These are phyloP conservation scores for Odontocerum albicorne DNA, from an alignment of 2,888 invertebrate species.

Conservation along the genomic window DNA sequence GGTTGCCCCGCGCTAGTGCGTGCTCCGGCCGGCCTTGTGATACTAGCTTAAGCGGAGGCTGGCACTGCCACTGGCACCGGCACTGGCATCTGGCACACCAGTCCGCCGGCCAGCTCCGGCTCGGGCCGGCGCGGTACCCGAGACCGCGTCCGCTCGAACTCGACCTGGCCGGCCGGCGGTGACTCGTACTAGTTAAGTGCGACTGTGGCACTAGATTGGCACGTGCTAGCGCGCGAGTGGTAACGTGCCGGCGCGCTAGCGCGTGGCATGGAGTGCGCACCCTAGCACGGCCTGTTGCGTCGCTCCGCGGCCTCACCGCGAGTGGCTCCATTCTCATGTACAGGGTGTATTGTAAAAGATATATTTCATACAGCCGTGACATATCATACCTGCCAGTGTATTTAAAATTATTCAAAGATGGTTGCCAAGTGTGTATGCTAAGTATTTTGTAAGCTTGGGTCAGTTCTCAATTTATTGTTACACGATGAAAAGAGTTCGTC, in stretches of 20 bases:
- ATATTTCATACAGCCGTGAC: slow-evolving; percentile 29
- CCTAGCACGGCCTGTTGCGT: slow-evolving; percentile 4
- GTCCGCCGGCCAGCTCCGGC: no score
- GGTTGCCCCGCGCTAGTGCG: slow-evolving; percentile 2
- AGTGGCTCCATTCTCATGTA: slow-evolving; percentile 9
- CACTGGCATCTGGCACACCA: no score
- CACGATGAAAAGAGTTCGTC: slow-evolving; percentile 36
- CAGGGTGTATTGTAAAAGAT: slow-evolving; percentile 25
- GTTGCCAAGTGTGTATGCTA: slow-evolving; percentile 37
- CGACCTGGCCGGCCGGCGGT: no score
- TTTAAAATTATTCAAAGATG: slow-evolving; percentile 32
- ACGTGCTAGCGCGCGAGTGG: no score
- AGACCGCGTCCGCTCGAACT: no score
- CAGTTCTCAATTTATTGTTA: slow-evolving; percentile 37
- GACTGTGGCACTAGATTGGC: no score
- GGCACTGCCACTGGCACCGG: no score
- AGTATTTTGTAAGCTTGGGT: slow-evolving; percentile 37
- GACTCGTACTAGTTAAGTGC: no score
- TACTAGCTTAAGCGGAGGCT: no score
- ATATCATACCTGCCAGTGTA: slow-evolving; percentile 37
- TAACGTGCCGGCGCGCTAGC: slow-evolving; percentile 5
- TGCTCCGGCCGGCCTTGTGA: background rate
- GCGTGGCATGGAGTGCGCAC: slow-evolving; percentile 3
- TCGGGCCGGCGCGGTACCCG: no score
- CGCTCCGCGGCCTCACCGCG: slow-evolving; percentile 4